phyloP scores from a whole-genome alignment of 2,113 vertebrate species.

The Eulemur macaco region DNA sequence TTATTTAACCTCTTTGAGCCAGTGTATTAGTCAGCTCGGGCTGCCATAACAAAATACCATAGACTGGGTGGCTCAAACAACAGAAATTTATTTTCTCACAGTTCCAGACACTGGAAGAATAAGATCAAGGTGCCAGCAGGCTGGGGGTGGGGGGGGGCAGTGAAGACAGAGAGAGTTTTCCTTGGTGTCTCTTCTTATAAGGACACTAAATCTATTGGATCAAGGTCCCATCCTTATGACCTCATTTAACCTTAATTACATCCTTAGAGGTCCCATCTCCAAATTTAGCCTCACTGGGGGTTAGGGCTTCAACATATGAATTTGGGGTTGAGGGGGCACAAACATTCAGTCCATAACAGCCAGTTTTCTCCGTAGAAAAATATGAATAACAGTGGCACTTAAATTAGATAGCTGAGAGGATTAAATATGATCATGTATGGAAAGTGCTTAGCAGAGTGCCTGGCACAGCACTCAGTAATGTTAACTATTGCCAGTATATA shows the following conservation, averaged over 20 bases:
- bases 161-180: not conserved
- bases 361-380: not conserved
- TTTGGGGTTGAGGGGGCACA: not conserved
- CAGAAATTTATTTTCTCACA: not conserved
- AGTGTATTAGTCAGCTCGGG: not conserved
- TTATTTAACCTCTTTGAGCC: not conserved
- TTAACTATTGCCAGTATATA: not conserved
- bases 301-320: not conserved
- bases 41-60: not conserved
- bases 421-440: not conserved
- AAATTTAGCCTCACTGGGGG: not conserved
- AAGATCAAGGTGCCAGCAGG: not conserved
- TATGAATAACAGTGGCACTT: not conserved
- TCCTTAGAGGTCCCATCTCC: not conserved
- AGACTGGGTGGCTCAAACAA: not conserved
- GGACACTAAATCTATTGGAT: not conserved
- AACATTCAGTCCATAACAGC: not conserved
- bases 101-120: not conserved
- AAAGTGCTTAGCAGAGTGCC: not conserved
- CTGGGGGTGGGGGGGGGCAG: no score
- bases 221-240: not conserved
- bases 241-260: not conserved
- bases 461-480: not conserved
- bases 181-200: not conserved
- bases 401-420: not conserved